A percentile compares a stretch with the other conserved stretches of the same genome.
Conservation (phyloP, 1,140 invertebrate genomes). For the Aphelenchoides avenae region DNA sequence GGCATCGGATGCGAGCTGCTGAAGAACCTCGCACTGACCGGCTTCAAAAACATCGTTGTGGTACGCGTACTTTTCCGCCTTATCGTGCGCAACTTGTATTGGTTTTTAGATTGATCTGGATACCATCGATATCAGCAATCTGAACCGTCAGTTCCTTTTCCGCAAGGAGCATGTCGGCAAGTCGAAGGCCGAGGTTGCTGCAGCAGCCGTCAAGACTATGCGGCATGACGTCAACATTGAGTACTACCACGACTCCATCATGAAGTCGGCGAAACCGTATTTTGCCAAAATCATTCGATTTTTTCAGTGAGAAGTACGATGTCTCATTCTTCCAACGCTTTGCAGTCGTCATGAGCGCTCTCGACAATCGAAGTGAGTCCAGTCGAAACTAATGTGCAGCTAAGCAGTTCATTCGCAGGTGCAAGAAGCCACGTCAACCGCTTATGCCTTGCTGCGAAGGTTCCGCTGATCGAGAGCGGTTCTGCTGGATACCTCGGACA, state of each 20-base stretch:
- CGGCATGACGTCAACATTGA: conserved; percentile 76
- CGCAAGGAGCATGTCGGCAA: conserved; percentile 95
- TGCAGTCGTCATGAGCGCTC: conserved; percentile 85
- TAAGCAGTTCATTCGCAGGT: conserved; percentile 61
- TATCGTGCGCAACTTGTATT: background rate
- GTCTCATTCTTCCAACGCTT: conserved; percentile 88
- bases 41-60: conserved; percentile 87
- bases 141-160: conserved; percentile 97
- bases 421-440: conserved; percentile 97
- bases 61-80: conserved; percentile 66
- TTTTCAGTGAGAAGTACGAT: conserved; percentile 78
- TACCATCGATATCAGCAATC: conserved; percentile 98
- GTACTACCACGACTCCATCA: conserved; percentile 87
- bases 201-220: conserved; percentile 79
- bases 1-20: conserved; percentile 98
- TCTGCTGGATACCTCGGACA: conserved; percentile 93
- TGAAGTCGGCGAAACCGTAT: conserved; percentile 66
- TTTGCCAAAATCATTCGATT: conserved; percentile 20
- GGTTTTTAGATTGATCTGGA: conserved; percentile 90
- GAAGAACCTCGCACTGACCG: conserved; percentile 91
- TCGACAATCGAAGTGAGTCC: conserved; percentile 77
- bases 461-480: conserved; percentile 91
- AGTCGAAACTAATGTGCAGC: conserved; percentile 9
- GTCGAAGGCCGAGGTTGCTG: conserved; percentile 77
- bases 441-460: conserved; percentile 89